A percentile compares a stretch with the other conserved stretches of the same genome.
Conservation (phyloP, 2,888 invertebrate genomes). For the Drosophila fulvimacula region DNA sequence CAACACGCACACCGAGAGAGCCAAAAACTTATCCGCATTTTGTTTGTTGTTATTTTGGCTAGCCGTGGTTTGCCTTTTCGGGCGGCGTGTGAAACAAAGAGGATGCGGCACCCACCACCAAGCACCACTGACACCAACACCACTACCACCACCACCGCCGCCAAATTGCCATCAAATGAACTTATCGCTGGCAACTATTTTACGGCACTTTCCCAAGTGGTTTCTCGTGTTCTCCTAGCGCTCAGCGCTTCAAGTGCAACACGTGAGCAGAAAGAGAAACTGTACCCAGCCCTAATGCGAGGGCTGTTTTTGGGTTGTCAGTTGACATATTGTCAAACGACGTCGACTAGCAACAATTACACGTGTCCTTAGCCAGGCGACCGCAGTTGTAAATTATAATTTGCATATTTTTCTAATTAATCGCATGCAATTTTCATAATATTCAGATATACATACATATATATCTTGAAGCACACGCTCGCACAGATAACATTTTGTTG, state of each 20-base stretch:
- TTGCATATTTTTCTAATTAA: constrained; percentile 83
- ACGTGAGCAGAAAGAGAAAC: constrained; percentile 59
- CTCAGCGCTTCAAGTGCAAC: constrained; percentile 64
- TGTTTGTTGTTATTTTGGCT: constrained; percentile 69
- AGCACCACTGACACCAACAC: constrained; percentile 18
- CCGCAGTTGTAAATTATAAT: constrained; percentile 56
- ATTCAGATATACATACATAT: background rate
- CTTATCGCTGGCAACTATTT: constrained; percentile 76
- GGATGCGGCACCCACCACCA: constrained; percentile 59
- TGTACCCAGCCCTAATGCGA: constrained; percentile 49
- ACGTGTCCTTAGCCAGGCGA: constrained; percentile 68
- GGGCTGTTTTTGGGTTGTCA: constrained; percentile 66
- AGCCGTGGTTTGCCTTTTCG: constrained; percentile 59
- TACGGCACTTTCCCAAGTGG: constrained; percentile 78
- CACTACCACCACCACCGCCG: constrained; percentile 32
- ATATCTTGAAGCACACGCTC: constrained; percentile 22
- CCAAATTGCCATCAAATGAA: constrained; percentile 77
- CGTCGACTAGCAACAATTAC: constrained; percentile 73
- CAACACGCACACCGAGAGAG: constrained; percentile 67
- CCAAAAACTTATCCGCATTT: constrained; percentile 39
- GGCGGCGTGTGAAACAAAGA: constrained; percentile 66
- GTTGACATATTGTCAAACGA: constrained; percentile 80
- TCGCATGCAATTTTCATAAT: constrained; percentile 71
- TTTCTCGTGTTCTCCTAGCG: constrained; percentile 67
- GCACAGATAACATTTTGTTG: constrained; percentile 61